These are phyloP conservation scores for Amphipyra tragopoginis DNA, from an alignment of 2,888 invertebrate species.

Conservation along the genomic window DNA sequence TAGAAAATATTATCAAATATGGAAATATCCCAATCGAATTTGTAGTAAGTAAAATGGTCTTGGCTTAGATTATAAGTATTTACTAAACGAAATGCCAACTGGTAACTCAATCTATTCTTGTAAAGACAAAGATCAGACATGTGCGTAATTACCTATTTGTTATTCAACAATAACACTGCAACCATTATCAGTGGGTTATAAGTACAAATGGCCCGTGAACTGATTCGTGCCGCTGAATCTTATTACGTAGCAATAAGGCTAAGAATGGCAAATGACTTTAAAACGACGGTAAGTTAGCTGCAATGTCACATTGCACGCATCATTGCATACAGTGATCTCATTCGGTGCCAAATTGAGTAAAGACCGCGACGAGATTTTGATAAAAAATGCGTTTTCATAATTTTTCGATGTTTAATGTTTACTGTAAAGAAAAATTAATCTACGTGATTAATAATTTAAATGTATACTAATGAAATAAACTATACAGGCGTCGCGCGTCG, in stretches of 20 bases:
- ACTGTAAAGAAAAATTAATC: constrained; percentile 4
- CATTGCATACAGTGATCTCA: constrained; percentile 71
- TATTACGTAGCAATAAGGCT: constrained; percentile 44
- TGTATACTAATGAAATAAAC: constrained; percentile 5
- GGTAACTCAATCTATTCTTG: constrained; percentile 21
- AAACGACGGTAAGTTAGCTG: constrained; percentile 55
- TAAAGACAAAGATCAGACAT: constrained; percentile 41
- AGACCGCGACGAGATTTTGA: constrained; percentile 30
- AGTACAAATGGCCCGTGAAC: constrained; percentile 56
- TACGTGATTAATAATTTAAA: background rate
- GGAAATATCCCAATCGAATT: background rate
- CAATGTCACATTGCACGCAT: constrained; percentile 79
- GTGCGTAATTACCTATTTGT: constrained; percentile 54
- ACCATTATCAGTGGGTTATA: constrained; percentile 68
- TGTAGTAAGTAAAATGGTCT: too few relatives aligned
- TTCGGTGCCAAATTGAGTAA: constrained; percentile 62
- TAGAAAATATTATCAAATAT: constrained; percentile 1
- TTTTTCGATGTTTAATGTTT: constrained; percentile 5
- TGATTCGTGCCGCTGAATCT: constrained; percentile 32
- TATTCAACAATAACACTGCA: constrained; percentile 65
- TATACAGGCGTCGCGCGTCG: constrained; percentile 1
- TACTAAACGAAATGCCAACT: constrained; percentile 14
- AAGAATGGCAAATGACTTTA: constrained; percentile 25
- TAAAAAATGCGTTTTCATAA: constrained; percentile 23
- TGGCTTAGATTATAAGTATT: background rate